Base-by-base conservation (phyloP, 1,140 invertebrate species). In the Drosophila pseudoobscura region DNA sequence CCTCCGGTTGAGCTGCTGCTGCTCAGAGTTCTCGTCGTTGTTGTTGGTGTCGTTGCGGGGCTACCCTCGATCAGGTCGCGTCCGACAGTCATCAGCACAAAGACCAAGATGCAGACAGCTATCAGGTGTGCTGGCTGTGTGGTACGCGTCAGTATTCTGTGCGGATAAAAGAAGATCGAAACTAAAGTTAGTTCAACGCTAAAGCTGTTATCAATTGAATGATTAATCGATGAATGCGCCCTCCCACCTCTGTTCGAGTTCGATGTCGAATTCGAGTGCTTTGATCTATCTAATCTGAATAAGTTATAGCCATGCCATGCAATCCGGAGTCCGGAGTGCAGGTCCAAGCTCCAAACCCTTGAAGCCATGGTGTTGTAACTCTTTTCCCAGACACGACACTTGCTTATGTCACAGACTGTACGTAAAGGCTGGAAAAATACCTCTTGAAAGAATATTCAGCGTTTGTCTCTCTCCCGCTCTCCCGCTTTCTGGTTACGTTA, bases 71-170 rank as follows among this genome's bases (percentile, higher is more conserved):
- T 87, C 50, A 92, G 92, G 53, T 92, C 91, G 43, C 94, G 93
- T 54, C 93, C 89, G 26, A 94, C 80, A 17, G 93, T 91, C 51
- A 94, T 93, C 62, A 94, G 93, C 6, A 95, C 93, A 58, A 93
- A 93, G 1, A 94, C 85, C 39, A 96, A 93, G 26, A 95, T 93
- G 24, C 94, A 78, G 24, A 95, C 93, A 75, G 94, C 94, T 47
- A 96, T 93, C 26, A 96, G 79, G 91, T 97, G 96, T 59, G 95
- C 94, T 20, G 96, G 96, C 87, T 96, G 96, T 6, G 95, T 94
- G 1, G 95, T 95, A 54, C 92, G 90, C 45, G 94, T 94, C 11
- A 96, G 82, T 52, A 96, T 93, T 84, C 95, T 96, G 92, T 11
- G 9, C 9, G 3, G 43, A 69, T 11, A 93, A 75, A 46, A 43